These are phyloP conservation scores for Neoascia interrupta DNA, from an alignment of 2,888 invertebrate genomes.

Conservation along the genomic window DNA sequence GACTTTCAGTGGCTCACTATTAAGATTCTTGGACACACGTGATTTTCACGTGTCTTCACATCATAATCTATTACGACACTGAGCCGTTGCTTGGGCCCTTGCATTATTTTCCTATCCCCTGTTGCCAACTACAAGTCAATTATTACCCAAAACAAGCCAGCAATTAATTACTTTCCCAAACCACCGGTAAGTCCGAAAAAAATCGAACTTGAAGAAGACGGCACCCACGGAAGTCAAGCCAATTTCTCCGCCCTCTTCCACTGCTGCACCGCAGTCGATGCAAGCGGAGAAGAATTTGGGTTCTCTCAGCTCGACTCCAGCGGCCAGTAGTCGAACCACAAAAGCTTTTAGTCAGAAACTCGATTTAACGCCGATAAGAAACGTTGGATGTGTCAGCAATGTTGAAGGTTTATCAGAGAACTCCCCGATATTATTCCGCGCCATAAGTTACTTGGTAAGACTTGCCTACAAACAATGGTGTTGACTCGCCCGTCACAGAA, in stretches of 20 bases:
- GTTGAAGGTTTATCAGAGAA: conserved; percentile 72
- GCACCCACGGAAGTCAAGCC: conserved; percentile 4
- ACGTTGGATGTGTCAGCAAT: conserved; percentile 30
- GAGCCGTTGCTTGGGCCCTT: too few species aligned
- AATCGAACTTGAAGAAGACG: conserved; percentile 48
- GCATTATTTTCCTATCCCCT: too few species aligned
- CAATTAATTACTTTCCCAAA: conserved; percentile 80
- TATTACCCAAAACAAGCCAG: conserved; percentile 82
- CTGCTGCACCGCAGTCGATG: conserved; percentile 14
- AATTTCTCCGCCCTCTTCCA: too few species aligned
- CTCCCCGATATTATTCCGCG: conserved; percentile 81
- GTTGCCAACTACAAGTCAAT: conserved; percentile 84
- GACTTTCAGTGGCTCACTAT: too few species aligned
- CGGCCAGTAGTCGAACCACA: conserved; percentile 66
- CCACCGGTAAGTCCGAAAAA: conserved; percentile 78
- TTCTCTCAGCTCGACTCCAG: conserved; percentile 48
- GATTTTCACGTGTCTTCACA: too few species aligned
- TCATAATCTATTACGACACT: too few species aligned
- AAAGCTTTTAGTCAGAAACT: conserved; percentile 47
- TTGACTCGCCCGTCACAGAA: conserved; percentile 76
- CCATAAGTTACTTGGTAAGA: conserved; percentile 71
- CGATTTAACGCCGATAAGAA: conserved; percentile 63
- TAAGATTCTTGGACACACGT: too few species aligned
- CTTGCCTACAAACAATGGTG: conserved; percentile 40
- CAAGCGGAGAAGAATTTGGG: conserved; percentile 22